A percentile compares a stretch with the other conserved stretches of the same genome.
phyloP scores from a whole-genome alignment of 2,797 vertebrate genomes.

The Crocodylus rhombifer region DNA sequence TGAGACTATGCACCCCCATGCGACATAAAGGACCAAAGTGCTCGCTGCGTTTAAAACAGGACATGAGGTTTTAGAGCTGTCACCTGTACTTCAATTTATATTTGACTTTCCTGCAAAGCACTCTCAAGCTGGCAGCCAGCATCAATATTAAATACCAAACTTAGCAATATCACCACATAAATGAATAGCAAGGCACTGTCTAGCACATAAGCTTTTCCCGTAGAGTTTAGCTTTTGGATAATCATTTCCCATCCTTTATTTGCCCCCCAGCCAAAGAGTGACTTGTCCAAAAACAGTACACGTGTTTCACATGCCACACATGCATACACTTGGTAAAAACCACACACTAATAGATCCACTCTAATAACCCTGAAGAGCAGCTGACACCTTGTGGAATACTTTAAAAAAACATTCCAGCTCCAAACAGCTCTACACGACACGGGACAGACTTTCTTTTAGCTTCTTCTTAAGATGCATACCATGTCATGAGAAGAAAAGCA shows the following conservation, averaged over 20 bases:
- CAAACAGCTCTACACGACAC: neutral
- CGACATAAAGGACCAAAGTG: neutral
- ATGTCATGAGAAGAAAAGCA: neutral
- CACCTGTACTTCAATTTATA: neutral
- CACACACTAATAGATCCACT: neutral
- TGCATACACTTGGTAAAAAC: neutral
- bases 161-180: neutral
- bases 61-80: neutral
- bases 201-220: fast-evolving
- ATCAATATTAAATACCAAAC: neutral
- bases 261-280: neutral
- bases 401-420: neutral
- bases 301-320: fast-evolving
- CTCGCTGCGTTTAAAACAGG: neutral
- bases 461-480: neutral
- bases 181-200: neutral
- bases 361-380: neutral
- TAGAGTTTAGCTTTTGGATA: neutral
- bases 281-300: neutral
- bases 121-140: neutral
- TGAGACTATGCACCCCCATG: neutral
- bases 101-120: neutral
- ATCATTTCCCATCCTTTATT: neutral
- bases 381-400: conserved; percentile 24
- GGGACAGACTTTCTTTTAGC: neutral